phyloP scores from a whole-genome alignment of 2,797 vertebrate species.

The Muscicapa comitata region DNA sequence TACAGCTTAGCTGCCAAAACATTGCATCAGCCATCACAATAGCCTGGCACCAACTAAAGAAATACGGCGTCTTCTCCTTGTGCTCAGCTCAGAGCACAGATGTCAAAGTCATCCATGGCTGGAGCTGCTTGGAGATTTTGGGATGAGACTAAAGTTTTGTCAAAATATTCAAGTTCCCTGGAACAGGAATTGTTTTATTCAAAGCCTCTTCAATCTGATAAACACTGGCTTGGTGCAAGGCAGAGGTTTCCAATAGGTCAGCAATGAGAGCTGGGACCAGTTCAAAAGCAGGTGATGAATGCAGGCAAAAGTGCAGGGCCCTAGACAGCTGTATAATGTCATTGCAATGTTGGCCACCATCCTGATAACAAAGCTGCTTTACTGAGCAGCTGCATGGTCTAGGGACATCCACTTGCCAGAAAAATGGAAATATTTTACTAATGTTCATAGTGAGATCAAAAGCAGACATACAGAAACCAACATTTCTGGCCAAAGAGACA shows the following conservation, averaged over 20 bases:
- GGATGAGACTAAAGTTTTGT: neutral
- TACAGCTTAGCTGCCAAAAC: neutral
- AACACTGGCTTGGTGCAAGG: neutral
- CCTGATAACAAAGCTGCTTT: slow-evolving; percentile 38
- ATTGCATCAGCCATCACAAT: slow-evolving; percentile 19
- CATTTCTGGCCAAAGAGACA: neutral
- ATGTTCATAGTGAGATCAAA: slow-evolving; percentile 37
- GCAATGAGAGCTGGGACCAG: neutral
- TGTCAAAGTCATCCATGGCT: neutral
- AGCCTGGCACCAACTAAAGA: neutral
- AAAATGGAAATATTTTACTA: slow-evolving; percentile 50
- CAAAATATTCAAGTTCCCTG: neutral
- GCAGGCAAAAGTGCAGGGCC: neutral
- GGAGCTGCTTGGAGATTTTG: neutral
- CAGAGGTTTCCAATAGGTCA: slow-evolving; percentile 20
- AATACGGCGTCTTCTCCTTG: neutral
- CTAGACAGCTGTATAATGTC: slow-evolving; percentile 37
- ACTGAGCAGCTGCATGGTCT: slow-evolving; percentile 34
- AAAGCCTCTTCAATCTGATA: neutral
- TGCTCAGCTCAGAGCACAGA: neutral
- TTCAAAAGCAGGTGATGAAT: slow-evolving; percentile 39
- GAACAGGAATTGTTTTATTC: neutral
- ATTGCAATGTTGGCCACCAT: slow-evolving; percentile 30
- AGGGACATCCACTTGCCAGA: slow-evolving; percentile 31
- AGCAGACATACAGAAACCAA: slow-evolving; percentile 13